Base-by-base conservation (phyloP, 2,113 vertebrate genomes). In the Phrynocephalus versicolor region DNA sequence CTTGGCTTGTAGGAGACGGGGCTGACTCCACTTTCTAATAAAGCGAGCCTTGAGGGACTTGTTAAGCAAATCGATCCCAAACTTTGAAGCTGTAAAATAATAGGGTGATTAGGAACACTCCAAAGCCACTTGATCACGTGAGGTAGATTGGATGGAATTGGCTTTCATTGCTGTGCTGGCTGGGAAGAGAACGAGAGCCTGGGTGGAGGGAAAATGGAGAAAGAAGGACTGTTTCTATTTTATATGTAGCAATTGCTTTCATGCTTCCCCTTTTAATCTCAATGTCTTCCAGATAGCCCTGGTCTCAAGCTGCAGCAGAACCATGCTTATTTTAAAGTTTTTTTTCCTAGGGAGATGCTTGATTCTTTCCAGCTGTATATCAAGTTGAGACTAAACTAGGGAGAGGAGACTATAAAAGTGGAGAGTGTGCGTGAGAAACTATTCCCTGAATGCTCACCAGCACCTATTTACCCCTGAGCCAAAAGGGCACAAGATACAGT, bases 321-420 rank as follows among this genome's bases (percentile, higher is more conserved):
- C 83, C 75, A 89, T 10, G 71, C 7, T 94, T 89, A 93, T 93
- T 95, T 94, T 93, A 93, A 95, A 92, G 88, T 57, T 87, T 88
- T 88, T 81, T 57, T 87, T 88, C 87, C 81, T 82, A 89, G 90
- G 91, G 39, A 93, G 87, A 33, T 18, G 15, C 92, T 96, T 96
- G 94, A 93, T 95, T 95, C 94, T 82, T 91, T 94, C 85, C 93
- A 94, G 85, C 89, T 96, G 90, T 94, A 85, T 25, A 88, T 90
- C 91, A n/a, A n/a, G n/a, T 92, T 94, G 88, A 92, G 71, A 91
- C 89, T 88, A 82, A 89, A n/a, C 19, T 94, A 41, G 73, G 92
- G 92, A 92, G 51, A 84, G 19, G 1, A 85, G 15, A 45, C 37
- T 91, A 45, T 92, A 88, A 89, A 72, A 77, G n/a, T 89, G 64